phyloP scores from a whole-genome alignment of 2,113 vertebrate genomes.

The Dasypus novemcinctus region DNA sequence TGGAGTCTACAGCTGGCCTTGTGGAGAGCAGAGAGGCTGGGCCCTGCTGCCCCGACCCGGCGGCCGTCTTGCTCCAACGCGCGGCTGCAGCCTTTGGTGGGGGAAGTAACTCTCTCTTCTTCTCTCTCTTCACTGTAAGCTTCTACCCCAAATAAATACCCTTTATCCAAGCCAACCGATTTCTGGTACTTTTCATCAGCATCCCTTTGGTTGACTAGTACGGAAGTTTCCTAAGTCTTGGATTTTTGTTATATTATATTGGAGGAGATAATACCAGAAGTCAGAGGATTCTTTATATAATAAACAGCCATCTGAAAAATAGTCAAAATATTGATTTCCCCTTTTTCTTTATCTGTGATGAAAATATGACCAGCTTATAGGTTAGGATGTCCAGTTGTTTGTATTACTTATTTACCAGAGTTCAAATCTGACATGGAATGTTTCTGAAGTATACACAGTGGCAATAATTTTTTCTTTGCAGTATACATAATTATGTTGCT shows the following conservation, averaged over 20 bases:
- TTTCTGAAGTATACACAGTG: background rate
- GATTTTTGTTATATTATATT: background rate
- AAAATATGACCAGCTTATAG: background rate
- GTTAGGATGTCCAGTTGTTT: background rate
- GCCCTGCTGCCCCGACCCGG: no score
- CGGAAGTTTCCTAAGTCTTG: no score
- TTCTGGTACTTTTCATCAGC: no score
- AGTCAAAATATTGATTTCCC: background rate
- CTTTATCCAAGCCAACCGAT: no score
- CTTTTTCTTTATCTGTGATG: background rate
- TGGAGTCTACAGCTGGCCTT: no score
- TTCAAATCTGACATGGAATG: background rate
- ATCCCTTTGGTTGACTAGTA: no score
- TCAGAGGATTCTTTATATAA: background rate
- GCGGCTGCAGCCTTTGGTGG: no score
- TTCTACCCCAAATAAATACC: no score
- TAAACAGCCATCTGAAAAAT: background rate
- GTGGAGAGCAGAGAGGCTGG: no score
- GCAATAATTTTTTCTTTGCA: background rate
- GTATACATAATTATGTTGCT: background rate
- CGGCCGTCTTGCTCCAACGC: no score
- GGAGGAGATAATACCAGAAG: background rate
- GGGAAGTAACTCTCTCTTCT: no score
- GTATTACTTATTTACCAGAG: background rate
- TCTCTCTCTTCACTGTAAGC: no score